Percentiles rank a stretch among this genome's conserved stretches.
phyloP scores from a whole-genome alignment of 2,888 invertebrate genomes.

The Heliconius ismenius region DNA sequence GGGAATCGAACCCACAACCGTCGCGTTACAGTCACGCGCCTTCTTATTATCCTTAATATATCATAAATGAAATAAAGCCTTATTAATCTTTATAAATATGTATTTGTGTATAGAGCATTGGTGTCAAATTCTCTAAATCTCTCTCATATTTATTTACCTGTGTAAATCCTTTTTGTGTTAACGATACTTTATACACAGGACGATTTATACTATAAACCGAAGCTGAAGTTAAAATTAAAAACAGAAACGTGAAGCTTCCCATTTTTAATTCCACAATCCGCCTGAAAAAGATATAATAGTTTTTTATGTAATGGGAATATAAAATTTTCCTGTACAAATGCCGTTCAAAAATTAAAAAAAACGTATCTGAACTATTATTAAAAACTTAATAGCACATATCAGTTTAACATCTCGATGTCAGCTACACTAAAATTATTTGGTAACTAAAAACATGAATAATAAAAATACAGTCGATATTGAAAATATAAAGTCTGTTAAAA shows the following conservation, averaged over 20 bases:
- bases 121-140: no score
- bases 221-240: constrained; percentile 48
- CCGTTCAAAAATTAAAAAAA: background rate
- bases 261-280: constrained; percentile 4
- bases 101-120: no score
- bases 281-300: constrained; percentile 3
- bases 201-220: constrained; percentile 59
- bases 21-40: no score
- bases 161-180: constrained; percentile 86
- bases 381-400: background rate
- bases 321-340: background rate
- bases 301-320: background rate
- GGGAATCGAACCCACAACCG: no score
- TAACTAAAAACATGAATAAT: background rate
- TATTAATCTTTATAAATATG: no score
- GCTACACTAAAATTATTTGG: background rate
- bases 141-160: constrained; percentile 80
- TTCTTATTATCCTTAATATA: no score
- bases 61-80: no score
- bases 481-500: background rate
- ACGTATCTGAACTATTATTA: background rate
- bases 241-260: background rate
- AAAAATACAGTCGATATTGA: background rate
- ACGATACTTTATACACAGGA: constrained; percentile 81
- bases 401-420: background rate